Conservation (phyloP, 2,888 invertebrate genomes). For the Pristionchus japonicus region DNA sequence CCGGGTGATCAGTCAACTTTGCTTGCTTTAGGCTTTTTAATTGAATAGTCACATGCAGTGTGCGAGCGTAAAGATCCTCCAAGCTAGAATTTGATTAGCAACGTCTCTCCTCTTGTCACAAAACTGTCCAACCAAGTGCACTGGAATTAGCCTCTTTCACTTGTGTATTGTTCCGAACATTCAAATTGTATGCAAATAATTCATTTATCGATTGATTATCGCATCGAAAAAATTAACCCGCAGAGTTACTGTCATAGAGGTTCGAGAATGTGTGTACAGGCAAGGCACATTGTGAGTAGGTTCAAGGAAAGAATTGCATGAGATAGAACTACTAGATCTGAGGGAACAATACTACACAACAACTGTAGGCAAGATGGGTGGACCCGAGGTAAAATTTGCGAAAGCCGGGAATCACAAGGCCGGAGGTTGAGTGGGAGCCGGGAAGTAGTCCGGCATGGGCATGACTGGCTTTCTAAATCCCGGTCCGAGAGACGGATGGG, state of each 20-base stretch:
- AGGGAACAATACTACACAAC: slow-evolving; percentile 8
- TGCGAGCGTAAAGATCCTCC: not conserved
- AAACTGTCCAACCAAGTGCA: not conserved
- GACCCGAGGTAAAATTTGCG: not conserved
- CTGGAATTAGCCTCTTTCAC: not conserved
- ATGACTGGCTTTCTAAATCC: slow-evolving; percentile 69
- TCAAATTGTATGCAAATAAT: not conserved
- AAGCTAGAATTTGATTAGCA: not conserved
- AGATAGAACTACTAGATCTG: not conserved
- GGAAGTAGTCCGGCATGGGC: slow-evolving; percentile 61
- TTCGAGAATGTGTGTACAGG: slow-evolving; percentile 28
- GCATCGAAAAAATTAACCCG: not conserved
- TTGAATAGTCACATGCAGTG: not conserved
- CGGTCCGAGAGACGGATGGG: slow-evolving; percentile 64
- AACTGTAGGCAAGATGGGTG: not conserved
- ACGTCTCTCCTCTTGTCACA: not conserved
- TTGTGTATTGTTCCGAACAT: not conserved
- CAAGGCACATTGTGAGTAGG: slow-evolving; percentile 27
- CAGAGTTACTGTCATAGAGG: not conserved
- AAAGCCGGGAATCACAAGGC: not conserved
- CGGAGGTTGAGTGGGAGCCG: slow-evolving; percentile 26
- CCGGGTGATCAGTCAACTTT: no score
- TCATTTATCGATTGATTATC: slow-evolving; percentile 11
- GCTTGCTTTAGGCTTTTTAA: no score
- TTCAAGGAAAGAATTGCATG: not conserved